Conservation (phyloP, 1,140 invertebrate species). For the Bombus affinis region DNA sequence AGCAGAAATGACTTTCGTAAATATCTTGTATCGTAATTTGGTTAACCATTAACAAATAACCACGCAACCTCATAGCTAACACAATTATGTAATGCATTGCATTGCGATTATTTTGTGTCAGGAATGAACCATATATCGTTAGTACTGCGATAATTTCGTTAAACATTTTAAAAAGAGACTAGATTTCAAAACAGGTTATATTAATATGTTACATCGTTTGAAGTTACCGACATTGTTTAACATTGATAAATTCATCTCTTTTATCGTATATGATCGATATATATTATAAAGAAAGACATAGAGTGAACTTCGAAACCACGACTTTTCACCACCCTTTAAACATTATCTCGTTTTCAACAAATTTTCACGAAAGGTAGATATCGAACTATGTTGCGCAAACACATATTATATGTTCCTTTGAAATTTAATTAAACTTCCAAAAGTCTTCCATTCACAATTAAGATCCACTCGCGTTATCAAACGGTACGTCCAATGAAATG, state of each 20-base stretch:
- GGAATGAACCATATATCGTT: too few species aligned
- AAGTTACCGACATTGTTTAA: neutral
- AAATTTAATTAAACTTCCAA: constrained; percentile 20
- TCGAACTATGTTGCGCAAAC: neutral
- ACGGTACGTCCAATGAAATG: constrained; percentile 13
- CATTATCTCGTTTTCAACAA: neutral
- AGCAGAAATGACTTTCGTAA: too few species aligned
- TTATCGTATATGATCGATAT: too few species aligned
- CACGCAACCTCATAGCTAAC: too few species aligned
- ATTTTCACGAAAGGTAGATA: neutral
- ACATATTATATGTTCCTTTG: neutral
- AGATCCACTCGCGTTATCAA: neutral
- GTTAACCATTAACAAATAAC: too few species aligned
- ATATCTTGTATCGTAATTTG: too few species aligned
- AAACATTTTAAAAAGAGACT: neutral
- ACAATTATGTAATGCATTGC: too few species aligned
- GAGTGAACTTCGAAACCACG: neutral
- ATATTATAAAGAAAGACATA: too few species aligned
- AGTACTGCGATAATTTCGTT: neutral
- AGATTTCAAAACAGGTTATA: neutral
- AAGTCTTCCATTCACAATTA: neutral
- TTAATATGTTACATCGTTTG: neutral
- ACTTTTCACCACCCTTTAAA: neutral
- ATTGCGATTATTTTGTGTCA: too few species aligned
- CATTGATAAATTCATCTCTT: too few species aligned